Base-by-base conservation (phyloP, 2,888 invertebrate genomes). In the Diplazon laetatorius region DNA sequence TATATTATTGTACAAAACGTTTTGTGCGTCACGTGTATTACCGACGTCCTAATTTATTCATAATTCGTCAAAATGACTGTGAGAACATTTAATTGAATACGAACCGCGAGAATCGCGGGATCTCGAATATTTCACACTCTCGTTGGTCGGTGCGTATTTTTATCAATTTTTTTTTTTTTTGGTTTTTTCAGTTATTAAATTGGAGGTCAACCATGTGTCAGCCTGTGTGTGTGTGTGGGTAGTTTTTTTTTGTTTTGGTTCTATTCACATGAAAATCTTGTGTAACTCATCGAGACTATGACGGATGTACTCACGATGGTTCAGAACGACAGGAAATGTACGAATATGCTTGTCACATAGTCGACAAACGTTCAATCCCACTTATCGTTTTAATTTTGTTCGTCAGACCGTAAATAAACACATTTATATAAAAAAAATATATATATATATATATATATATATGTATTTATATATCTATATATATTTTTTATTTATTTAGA, bases 11-110 rank as follows among this genome's bases (percentile, higher is more conserved):
- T 42, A 35, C 55, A 37, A 62, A 30, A 55, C 55, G 30, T n/a
- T 57, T 57, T 30, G 60, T 78, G 77, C 72, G 80, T 72, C 81
- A 80, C 72, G 70, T 46, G 70, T 46, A 63, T 73, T 75, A 78
- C 78, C 72, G 80, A 76, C 75, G 81, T 59, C 73, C 81, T 83
- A 86, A 86, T 86, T 87, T 84, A 83, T 83, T 84, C 79, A 83
- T 79, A 83, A 84, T 83, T 86, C 73, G 81, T 76, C 76, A 74
- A 82, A 85, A 87, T 87, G 83, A 82, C 76, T 86, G 87, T 87
- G 87, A 83, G 87, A 87, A 86, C 63, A 72, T 22, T 59, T 59
- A n/a, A n/a, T 66, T 37, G 46, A 65, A 25, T 59, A 65, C 63
- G 69, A 55, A 12, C n/a, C 9, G 14, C 39, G 50, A 50, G 44